phyloP scores from a whole-genome alignment of 2,888 invertebrate species.

The Conistra vaccinii region DNA sequence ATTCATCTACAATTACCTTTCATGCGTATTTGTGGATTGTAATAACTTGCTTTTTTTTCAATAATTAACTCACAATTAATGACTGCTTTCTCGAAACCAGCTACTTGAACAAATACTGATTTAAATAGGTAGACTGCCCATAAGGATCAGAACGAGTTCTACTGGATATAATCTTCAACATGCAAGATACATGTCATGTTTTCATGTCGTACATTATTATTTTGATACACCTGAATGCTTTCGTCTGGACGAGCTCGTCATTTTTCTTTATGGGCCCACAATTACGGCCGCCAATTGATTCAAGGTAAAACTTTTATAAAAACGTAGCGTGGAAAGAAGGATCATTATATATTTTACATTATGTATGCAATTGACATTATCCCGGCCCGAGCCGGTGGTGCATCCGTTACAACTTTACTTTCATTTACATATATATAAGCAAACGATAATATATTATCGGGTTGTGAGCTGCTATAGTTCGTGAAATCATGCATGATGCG shows the following conservation, averaged over 20 bases:
- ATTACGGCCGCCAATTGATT: conserved; percentile 37
- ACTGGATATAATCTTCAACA: conserved; percentile 31
- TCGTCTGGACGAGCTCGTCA: conserved; percentile 32
- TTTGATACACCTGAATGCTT: conserved; percentile 40
- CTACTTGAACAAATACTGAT: conserved; percentile 30
- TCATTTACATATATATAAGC: conserved; percentile 84
- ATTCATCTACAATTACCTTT: neutral
- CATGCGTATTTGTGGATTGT: neutral
- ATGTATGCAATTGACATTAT: conserved; percentile 74
- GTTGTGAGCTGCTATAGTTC: conserved; percentile 2
- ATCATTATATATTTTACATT: conserved; percentile 70
- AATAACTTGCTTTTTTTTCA: neutral
- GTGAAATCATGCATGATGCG: conserved; percentile 28
- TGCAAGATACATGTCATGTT: conserved; percentile 32
- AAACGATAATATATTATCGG: conserved; percentile 60
- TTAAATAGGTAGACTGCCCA: no score
- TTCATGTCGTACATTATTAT: conserved; percentile 38
- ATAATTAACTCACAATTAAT: neutral
- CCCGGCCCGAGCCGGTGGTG: conserved; percentile 65
- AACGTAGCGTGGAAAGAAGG: conserved; percentile 64
- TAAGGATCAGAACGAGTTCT: conserved; percentile 53
- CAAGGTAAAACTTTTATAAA: conserved; percentile 49
- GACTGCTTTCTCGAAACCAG: neutral
- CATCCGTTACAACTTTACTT: conserved; percentile 76
- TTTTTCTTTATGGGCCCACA: conserved; percentile 42